Conservation (phyloP, 2,888 invertebrate genomes). For the Xylocampa areola region DNA sequence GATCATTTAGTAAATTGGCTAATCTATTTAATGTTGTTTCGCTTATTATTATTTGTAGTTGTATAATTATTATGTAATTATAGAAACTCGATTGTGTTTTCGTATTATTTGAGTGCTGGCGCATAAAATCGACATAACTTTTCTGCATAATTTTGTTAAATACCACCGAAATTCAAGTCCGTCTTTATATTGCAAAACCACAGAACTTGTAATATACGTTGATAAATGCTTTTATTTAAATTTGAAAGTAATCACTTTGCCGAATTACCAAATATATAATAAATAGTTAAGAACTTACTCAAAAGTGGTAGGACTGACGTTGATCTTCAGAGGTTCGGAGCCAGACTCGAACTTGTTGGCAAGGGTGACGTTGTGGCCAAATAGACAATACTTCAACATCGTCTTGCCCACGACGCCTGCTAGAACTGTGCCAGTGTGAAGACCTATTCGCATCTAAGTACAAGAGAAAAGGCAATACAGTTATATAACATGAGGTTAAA, state of each 20-base stretch:
- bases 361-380: slow-evolving; percentile 98
- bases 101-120: no score
- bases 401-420: slow-evolving; percentile 98
- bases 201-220: no score
- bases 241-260: no score
- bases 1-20: slow-evolving; percentile 5
- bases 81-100: no score
- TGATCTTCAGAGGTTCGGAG: slow-evolving; percentile 96
- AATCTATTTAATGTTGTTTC: neutral
- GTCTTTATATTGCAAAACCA: no score
- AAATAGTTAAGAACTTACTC: slow-evolving; percentile 92
- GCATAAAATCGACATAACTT: no score
- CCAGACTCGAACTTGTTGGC: slow-evolving; percentile 99
- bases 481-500: no score
- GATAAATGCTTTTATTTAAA: no score
- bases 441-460: slow-evolving; percentile 97
- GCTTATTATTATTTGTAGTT: neutral
- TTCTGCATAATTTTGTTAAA: no score
- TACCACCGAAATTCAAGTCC: no score
- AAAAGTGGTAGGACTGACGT: slow-evolving; percentile 97
- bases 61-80: no score
- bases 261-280: no score
- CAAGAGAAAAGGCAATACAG: slow-evolving; percentile 22
- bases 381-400: slow-evolving; percentile 98
- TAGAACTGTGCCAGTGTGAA: slow-evolving; percentile 97